Evolutionary conservation across 2,113 vertebrate species (phyloP), one percentile per base, ranked within the genome.

Genomic region (Lophius piscatorius): DNA sequence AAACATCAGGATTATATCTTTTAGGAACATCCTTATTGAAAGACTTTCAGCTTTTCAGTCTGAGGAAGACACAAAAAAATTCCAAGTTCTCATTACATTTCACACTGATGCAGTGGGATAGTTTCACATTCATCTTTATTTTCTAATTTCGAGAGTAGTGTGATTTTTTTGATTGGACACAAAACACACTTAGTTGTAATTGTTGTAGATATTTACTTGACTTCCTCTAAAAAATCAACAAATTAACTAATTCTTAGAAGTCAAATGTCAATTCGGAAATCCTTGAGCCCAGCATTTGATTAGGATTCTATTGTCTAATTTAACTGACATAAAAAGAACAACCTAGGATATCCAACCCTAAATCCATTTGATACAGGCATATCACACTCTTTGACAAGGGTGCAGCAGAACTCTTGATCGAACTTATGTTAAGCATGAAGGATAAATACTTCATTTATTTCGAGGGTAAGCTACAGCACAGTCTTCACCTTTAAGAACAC

Each of bases 301-400:
- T 44, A 31, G 9, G 5, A 2, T 31, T 31, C 11, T n/a, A n/a
- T 28, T 28, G 8, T 28, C 4, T 8, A 31, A 6, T 31, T 31
- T 31, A 8, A 31, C 11, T 31, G 41, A 49, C 29, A 22, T 24
- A 33, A 39, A 68, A 5, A 36, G 31, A 26, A 64, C 29, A 51
- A 33, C 40, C 21, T 14, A 20, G 41, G 28, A 50, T 47, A 56
- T 77, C 45, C 47, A 66, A 57, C 58, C 36, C 26, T 52, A 13
- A 77, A 77, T 45, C 48, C 57, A 67, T 66, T 70, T 63, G 23
- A 34, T 59, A 44, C 39, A 55, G 17, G 51, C 38, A 13, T 55
- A 66, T 56, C 21, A 50, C 17, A 51, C 61, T 59, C 28, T 36
- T 13, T 58, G 36, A 48, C 40, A 33, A 29, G 36, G 39, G 40